Evolutionary conservation across 2,888 invertebrate species (phyloP), one percentile per base, ranked within the genome.

Genomic region (Gandaritis pyraliata): DNA sequence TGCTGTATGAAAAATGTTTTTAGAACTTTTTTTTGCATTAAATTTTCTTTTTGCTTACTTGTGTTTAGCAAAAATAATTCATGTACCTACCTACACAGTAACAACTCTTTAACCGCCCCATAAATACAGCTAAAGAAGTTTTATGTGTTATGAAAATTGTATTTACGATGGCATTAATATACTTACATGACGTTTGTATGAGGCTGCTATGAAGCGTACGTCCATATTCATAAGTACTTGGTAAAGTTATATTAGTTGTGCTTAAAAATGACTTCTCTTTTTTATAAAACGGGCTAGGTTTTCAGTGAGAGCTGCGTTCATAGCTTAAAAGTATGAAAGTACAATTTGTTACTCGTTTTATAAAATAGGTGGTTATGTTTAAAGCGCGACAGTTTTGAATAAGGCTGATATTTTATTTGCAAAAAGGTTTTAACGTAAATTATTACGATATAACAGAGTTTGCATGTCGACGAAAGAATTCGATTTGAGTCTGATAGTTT

Each of bases 111-210:
- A 46, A 51, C 53, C 39, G 49, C 29, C 55, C 48, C 60, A 58
- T 64, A 61, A 59, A 64, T 60, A 64, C 41, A 52, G 59, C 39
- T 49, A 57, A 61, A 61, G 13, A 60, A 47, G 54, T 50, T 61
- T 57, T 64, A 61, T 64, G 60, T 16, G 64, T 54, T 59, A 64
- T 64, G 57, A 60, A 64, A 64, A 61, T 57, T 60, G 49, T 64
- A 64, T 64, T 64, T 64, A 64, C 64, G 64, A 64, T 29, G 23
- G 18, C 51, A 49, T 58, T 29, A 47, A 56, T 56, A 56, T 39
- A 58, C 58, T 48, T 49, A 55, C 56, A 55, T 57, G 64, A 64
- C 64, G 12, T 59, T 64, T 64, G 64, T 64, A 64, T 64, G 56
- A 60, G 38, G 6, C 15, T 12, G 33, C 52, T 59, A 52, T 60